Evolutionary conservation across 2,113 vertebrate genomes (phyloP), one percentile per base, ranked within the genome.

Genomic region (Amazona guildingii): DNA sequence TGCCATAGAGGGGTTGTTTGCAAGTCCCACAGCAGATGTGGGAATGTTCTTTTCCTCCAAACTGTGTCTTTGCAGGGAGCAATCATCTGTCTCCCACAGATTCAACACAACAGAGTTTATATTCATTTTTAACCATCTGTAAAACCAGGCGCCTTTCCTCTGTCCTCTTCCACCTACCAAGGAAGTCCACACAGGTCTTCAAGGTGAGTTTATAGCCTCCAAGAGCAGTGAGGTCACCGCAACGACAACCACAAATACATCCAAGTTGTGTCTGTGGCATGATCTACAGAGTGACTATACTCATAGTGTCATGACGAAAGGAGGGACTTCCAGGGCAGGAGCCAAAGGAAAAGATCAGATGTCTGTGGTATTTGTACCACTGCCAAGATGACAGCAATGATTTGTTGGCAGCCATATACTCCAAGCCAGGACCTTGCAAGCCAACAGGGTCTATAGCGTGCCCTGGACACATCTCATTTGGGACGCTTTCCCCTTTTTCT

Each of bases 361-460:
- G 39, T 84, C 80, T 96, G 62, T 27, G 66, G 80, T 49, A 5
- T 78, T 91, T 86, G 57, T 76, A 81, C 35, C 52, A 10, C 11
- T 68, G 92, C 93, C 88, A 94, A 84, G 86, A 81, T 66, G 68
- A 72, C 85, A 92, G 49, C 80, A 79, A 82, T 44, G 88, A 79
- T 93, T 94, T 96, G 33, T 75, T 93, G 86, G 95, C 90, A 92
- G 55, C 69, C 48, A 48, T 27, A 29, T 17, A 2, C 55, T 69
- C 78, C 59, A 31, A 93, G 43, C 33, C 67, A 83, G 79, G 63
- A 77, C 82, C 78, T 41, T 62, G 83, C 33, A 75, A 87, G 62
- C 57, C 83, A 84, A 57, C 39, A 59, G 35, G 66, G 66, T 82
- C 64, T 92, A 27, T 0, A 20, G 8, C 3, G 13, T 59, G 63